phyloP scores from a whole-genome alignment of 2,797 vertebrate genomes.

The Parotocinclus haroldoi region DNA sequence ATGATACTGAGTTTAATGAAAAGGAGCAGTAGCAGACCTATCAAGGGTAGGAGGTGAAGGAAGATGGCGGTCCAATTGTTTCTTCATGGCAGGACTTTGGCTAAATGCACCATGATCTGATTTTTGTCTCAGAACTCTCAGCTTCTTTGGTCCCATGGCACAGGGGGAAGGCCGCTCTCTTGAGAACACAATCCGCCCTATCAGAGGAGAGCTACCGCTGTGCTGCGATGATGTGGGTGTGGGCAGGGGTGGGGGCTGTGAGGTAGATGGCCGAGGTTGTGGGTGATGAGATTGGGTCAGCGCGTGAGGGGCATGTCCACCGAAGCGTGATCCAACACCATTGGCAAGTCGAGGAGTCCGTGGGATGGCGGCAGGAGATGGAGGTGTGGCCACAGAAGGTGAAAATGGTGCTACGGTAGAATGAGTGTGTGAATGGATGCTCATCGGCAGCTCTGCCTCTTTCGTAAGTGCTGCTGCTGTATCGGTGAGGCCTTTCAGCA shows the following conservation, averaged over 20 bases:
- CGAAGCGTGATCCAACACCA: conserved; percentile 80
- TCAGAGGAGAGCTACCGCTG: conserved; percentile 78
- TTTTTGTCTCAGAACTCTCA: conserved; percentile 90
- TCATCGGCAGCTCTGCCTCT: conserved; percentile 95
- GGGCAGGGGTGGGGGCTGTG: conserved; percentile 68
- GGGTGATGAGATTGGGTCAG: conserved; percentile 68
- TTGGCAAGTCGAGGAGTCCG: conserved; percentile 91
- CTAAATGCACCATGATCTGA: conserved; percentile 97
- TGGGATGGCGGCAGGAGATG: conserved; percentile 82
- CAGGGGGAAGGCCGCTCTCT: conserved; percentile 85
- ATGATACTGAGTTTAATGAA: background rate
- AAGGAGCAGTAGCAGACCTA: conserved; percentile 50
- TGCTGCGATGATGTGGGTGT: conserved; percentile 66
- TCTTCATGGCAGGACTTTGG: conserved; percentile 98
- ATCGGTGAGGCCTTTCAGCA: conserved; percentile 91
- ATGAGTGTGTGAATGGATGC: conserved; percentile 80
- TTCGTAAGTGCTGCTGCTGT: conserved; percentile 86
- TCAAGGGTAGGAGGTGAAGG: conserved; percentile 95
- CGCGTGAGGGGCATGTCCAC: conserved; percentile 72
- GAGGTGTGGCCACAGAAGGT: conserved; percentile 67
- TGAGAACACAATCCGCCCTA: conserved; percentile 93
- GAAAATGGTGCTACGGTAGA: conserved; percentile 47
- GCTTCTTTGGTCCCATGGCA: conserved; percentile 76
- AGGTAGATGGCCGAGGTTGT: conserved; percentile 76
- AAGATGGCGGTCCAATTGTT: conserved; percentile 94